Base-by-base conservation (phyloP, 2,797 vertebrate species). In the Lutjanus argentimaculatus region DNA sequence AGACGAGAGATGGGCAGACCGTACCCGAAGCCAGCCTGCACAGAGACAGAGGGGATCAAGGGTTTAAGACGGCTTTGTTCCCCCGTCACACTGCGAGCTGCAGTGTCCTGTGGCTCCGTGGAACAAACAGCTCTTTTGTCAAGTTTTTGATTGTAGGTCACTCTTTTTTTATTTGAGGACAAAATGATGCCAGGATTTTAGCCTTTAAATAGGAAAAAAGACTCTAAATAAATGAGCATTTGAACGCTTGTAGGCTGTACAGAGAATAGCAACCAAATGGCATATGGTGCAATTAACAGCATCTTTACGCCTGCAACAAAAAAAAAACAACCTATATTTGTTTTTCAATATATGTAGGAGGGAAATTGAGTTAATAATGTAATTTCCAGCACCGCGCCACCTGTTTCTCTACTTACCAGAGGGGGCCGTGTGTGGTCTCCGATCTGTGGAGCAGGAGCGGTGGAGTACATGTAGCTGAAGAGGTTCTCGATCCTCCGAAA, bases 381-480 rank as follows among this genome's bases (percentile, higher is more conserved):
- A 55, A 10, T 43, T 36, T 8, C n/a, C 11, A 2, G 21, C 16
- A 45, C 1, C 42, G 0, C 1, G 12, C 5, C 1, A 6, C 19
- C 25, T n/a, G 25, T 2, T 0, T 6, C 15, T 42, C 14, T 42
- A 49, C 95, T 75, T 78, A 98, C 97, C 96, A 98, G 83, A 0
- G 98, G 98, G 4, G 97, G 91, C 1, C 96, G 95, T 1, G 95
- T 87, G 0, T 95, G 76, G 30, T 95, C 90, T 70, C 95, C 96
- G 0, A 95, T 93, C 86, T 97, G 96, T 0, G 98, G 98, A 4
- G 96, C 94, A 2, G 98, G 98, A 1, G 98, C 98, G 0, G 98
- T 99, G 30, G 97, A 98, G 92, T 97, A 98, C 97, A 99, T 96
- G 94, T 99, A 99, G 92, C 98, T 99, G 95, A 98, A 99, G 64